Percentiles rank a stretch among this genome's conserved stretches.
Conservation (phyloP, 2,113 vertebrate species). For the Panthera leo region DNA sequence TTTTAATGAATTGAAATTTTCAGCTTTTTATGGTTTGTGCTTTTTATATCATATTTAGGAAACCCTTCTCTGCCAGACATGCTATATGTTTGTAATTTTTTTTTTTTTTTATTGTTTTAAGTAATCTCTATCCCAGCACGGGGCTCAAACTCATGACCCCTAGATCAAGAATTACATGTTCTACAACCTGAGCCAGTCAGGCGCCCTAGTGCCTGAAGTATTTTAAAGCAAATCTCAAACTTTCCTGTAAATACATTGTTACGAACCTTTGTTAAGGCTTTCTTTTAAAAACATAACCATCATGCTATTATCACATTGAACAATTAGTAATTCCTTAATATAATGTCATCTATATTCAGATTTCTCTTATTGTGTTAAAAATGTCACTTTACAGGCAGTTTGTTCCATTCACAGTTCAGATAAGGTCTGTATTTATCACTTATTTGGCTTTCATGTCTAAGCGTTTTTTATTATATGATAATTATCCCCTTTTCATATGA, state of each 20-base stretch:
- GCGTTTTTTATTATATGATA: not conserved
- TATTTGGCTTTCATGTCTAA: not conserved
- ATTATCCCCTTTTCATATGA: not conserved
- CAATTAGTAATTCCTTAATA: not conserved
- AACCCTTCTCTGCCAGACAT: not conserved
- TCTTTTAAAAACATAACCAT: not conserved
- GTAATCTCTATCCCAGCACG: not conserved
- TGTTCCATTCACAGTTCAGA: not conserved
- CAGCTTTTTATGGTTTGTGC: not conserved
- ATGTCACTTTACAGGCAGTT: not conserved
- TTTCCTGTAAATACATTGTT: not conserved
- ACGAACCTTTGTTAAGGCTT: not conserved
- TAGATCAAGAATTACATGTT: not conserved
- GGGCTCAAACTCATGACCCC: not conserved
- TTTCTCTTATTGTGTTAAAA: not conserved
- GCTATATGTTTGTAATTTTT: not conserved
- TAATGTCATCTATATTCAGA: not conserved
- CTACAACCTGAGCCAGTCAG: not conserved
- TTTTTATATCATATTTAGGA: constrained; percentile 32
- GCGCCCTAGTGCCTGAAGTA: not conserved
- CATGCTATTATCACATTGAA: not conserved
- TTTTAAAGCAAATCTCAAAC: not conserved
- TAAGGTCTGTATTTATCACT: not conserved
- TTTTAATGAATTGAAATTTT: constrained; percentile 37
- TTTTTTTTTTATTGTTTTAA: not conserved